phyloP scores from a whole-genome alignment of 2,113 vertebrate genomes.

The Thunnus maccoyii region DNA sequence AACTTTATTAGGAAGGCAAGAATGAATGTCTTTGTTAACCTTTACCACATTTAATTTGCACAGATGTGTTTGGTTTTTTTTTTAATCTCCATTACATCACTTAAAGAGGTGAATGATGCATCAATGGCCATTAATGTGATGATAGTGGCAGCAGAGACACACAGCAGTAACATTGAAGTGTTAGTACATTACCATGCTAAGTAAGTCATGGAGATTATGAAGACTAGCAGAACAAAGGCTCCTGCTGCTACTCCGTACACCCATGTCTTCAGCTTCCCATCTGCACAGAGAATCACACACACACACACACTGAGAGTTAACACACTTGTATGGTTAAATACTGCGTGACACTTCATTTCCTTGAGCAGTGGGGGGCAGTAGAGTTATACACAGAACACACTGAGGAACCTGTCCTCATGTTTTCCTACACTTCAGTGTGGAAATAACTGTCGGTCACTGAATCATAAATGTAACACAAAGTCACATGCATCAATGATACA shows the following conservation, averaged over 20 bases:
- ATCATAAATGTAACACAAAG: neutral
- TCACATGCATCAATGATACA: neutral
- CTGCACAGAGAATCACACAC: conserved; percentile 76
- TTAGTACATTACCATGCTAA: conserved; percentile 95
- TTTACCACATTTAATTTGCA: neutral
- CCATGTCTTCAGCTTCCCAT: conserved; percentile 98
- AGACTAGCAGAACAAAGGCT: conserved; percentile 95
- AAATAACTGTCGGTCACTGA: neutral
- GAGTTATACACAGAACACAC: neutral
- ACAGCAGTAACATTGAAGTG: neutral
- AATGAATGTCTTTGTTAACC: too few species aligned
- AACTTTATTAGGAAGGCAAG: neutral
- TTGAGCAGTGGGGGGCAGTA: conserved; percentile 49
- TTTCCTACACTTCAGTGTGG: neutral
- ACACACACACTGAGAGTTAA: neutral
- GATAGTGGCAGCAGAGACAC: neutral
- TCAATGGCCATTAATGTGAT: neutral
- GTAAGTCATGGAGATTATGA: conserved; percentile 99
- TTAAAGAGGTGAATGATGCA: neutral
- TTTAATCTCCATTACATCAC: conserved; percentile 49
- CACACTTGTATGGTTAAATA: neutral
- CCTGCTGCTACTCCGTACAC: conserved; percentile 98
- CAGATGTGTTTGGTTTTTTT: neutral
- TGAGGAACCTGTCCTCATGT: neutral
- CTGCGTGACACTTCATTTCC: neutral